These are phyloP conservation scores for Polydesmus complanatus DNA, from an alignment of 2,888 invertebrate species.

Conservation along the genomic window DNA sequence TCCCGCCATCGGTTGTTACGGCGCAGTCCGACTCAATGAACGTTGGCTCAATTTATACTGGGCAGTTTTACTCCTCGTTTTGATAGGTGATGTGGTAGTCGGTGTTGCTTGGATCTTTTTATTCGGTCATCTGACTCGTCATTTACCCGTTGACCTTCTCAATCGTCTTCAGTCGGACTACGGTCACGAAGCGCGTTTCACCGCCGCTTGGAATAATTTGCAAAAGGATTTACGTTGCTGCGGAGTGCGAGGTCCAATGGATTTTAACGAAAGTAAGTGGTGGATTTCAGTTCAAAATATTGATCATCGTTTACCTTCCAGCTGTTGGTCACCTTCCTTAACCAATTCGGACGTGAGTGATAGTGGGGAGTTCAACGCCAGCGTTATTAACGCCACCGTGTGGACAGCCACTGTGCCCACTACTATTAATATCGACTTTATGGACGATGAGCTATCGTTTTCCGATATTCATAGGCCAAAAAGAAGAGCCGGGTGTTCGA, in stretches of 20 bases:
- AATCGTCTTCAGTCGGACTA: conserved; percentile 51
- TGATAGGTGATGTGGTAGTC: conserved; percentile 69
- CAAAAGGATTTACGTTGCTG: conserved; percentile 45
- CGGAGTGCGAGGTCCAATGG: conserved; percentile 52
- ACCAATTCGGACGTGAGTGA: conserved; percentile 7
- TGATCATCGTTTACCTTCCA: not conserved
- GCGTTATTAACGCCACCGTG: not conserved
- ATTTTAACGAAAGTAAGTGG: conserved; percentile 25
- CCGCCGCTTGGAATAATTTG: conserved; percentile 56
- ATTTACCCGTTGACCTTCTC: conserved; percentile 52
- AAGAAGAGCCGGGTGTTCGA: conserved; percentile 48
- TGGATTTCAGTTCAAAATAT: not conserved
- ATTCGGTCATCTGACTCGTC: conserved; percentile 58
- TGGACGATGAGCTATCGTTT: not conserved
- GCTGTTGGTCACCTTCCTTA: conserved; percentile 2
- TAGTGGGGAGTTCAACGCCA: not conserved
- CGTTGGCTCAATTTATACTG: conserved; percentile 69
- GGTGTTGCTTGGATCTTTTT: conserved; percentile 75
- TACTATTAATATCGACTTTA: not conserved
- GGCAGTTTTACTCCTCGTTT: conserved; percentile 58
- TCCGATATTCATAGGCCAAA: not conserved
- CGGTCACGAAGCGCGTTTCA: conserved; percentile 54
- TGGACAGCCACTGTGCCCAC: not conserved
- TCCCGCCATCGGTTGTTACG: conserved; percentile 61
- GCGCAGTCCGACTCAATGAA: conserved; percentile 64